A percentile compares a stretch with the other conserved stretches of the same genome.
Conservation (phyloP, 2,888 invertebrate species). For the Cylloceria caligata region DNA sequence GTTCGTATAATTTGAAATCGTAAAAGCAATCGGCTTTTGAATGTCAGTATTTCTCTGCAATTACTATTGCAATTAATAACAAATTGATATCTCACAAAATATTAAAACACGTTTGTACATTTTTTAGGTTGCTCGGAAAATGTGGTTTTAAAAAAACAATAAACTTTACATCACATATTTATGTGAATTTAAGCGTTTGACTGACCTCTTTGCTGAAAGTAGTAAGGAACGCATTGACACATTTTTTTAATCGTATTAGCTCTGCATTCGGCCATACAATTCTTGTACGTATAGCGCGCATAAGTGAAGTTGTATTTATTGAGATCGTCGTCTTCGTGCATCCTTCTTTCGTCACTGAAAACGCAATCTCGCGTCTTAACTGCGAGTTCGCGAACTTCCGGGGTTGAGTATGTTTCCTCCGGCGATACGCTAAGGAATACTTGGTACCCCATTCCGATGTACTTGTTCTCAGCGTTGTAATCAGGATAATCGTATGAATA, state of each 20-base stretch:
- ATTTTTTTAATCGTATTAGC: slow-evolving; percentile 83
- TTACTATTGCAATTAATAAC: too few relatives aligned
- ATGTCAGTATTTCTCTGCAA: too few relatives aligned
- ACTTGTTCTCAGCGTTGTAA: slow-evolving; percentile 87
- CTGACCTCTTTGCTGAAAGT: slow-evolving; percentile 85
- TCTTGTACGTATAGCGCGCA: slow-evolving; percentile 87
- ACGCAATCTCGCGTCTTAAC: slow-evolving; percentile 87
- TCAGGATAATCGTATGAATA: slow-evolving; percentile 88
- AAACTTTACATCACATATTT: slow-evolving; percentile 45
- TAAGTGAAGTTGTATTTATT: slow-evolving; percentile 79
- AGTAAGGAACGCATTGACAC: slow-evolving; percentile 88
- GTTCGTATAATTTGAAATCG: neutral
- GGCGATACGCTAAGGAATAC: slow-evolving; percentile 88
- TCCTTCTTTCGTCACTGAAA: slow-evolving; percentile 86
- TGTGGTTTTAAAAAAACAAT: slow-evolving; percentile 24
- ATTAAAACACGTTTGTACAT: too few relatives aligned
- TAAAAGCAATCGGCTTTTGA: too few relatives aligned
- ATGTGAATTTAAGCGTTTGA: slow-evolving; percentile 53
- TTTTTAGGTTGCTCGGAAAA: slow-evolving; percentile 54
- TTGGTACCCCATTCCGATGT: slow-evolving; percentile 87
- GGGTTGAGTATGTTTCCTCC: slow-evolving; percentile 88
- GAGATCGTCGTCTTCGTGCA: neutral
- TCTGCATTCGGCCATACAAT: slow-evolving; percentile 88
- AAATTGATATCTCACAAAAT: too few relatives aligned
- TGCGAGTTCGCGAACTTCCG: slow-evolving; percentile 85